Evolutionary conservation across 2,113 vertebrate species (phyloP), one percentile per base, ranked within the genome.

Genomic region (Bufo bufo): DNA sequence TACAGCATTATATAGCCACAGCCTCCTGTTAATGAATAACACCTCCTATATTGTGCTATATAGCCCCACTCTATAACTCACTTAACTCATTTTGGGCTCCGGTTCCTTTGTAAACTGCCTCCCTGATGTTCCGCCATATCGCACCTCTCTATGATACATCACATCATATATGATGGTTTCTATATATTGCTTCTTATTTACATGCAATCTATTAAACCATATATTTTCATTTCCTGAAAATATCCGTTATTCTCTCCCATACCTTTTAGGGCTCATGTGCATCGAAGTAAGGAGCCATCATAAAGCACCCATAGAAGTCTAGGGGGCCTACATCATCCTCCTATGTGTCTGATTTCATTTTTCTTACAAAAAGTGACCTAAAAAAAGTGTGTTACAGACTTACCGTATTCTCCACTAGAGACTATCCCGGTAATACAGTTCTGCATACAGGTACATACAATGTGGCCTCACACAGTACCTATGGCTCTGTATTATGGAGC

Each of bases 1-100:
- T 84, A 84, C 82, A 84, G 65, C 49, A 71, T 16, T 23, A 52
- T 84, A 50, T 50, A 59, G n/a, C 56, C 33, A 43, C n/a, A 81
- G 14, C 54, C 78, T 61, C 56, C 23, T 33, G 78, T 43, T 81
- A 33, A 81, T 81, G 58, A 16, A 81, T 81, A 61, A 10, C 58
- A 45, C 47, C 72, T 20, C 72, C 72, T 75, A 50, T 75, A 58
- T 81, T 81, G 56, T 81, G 14, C 56, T 61, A 59, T 81, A 81
- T 81, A 61, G 78, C 13, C n/a, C 56, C 23, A 3, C 23, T 56
- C 54, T 81, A 17, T 81, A 81, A 81, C 14, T 58, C 5, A 78
- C 56, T 54, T 78, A 56, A 19, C n/a, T 6, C 12, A 52, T 52
- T 43, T 6, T 45, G 33, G 33, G 43, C 45, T 43, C 10, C 56